Conservation (phyloP, 2,113 vertebrate species). For the Ptilorrhoa leucosticta region DNA sequence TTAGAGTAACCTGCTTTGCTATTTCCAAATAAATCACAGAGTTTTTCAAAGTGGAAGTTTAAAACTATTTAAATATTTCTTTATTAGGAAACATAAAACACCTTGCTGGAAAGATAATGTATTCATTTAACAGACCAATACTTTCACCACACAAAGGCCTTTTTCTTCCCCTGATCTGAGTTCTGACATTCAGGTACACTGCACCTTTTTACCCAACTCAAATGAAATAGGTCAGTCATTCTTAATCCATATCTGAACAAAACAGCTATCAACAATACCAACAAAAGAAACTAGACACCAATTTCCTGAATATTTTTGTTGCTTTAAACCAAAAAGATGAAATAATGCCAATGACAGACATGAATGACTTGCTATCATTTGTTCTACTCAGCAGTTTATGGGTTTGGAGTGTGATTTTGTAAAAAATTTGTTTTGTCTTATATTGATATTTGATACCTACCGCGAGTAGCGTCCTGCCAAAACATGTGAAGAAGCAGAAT, state of each 20-base stretch:
- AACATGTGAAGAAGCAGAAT: constrained; percentile 31
- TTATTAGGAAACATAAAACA: background rate
- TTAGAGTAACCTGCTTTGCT: background rate
- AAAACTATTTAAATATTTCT: background rate
- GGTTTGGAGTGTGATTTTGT: background rate
- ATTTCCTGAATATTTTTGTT: background rate
- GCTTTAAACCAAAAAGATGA: background rate
- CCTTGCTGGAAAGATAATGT: background rate
- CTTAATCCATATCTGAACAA: background rate
- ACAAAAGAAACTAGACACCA: background rate
- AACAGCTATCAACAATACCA: background rate
- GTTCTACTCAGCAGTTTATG: background rate
- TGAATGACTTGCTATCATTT: background rate
- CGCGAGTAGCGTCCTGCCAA: constrained; percentile 35
- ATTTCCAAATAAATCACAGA: background rate
- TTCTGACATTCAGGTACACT: background rate
- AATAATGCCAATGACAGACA: background rate
- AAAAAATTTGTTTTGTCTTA: background rate
- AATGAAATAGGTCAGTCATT: background rate
- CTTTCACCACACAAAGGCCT: background rate
- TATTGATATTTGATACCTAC: constrained; percentile 7
- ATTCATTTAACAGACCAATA: background rate
- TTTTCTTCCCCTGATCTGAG: background rate
- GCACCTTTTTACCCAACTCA: background rate
- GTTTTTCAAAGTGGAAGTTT: background rate